A percentile compares a stretch with the other conserved stretches of the same genome.
phyloP scores from a whole-genome alignment of 1,140 invertebrate species.

The Camponotus floridanus region DNA sequence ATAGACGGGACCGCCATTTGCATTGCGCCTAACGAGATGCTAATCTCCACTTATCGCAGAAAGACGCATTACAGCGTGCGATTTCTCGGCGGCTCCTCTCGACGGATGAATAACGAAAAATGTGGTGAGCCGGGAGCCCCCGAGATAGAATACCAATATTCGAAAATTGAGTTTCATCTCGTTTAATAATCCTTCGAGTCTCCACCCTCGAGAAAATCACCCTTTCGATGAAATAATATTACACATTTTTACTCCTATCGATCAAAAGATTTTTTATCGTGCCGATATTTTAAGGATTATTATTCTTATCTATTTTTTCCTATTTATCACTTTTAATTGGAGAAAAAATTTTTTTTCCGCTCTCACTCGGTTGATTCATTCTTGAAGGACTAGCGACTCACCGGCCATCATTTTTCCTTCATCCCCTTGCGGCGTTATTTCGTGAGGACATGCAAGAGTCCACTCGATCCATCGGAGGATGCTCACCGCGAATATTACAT shows the following conservation, averaged over 20 bases:
- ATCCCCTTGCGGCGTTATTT: slow-evolving; percentile 9
- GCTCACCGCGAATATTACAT: slow-evolving; percentile 22
- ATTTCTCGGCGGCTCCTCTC: slow-evolving; percentile 41
- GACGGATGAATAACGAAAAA: slow-evolving; percentile 54
- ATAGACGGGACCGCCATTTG: neutral
- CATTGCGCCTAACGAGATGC: slow-evolving; percentile 31
- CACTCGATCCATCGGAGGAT: slow-evolving; percentile 18
- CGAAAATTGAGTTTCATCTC: slow-evolving; percentile 6
- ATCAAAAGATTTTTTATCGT: neutral
- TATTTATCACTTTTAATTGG: neutral
- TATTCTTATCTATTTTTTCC: neutral
- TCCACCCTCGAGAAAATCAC: neutral
- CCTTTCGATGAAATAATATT: slow-evolving; percentile 12
- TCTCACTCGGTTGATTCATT: neutral
- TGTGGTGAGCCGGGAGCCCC: slow-evolving; percentile 35
- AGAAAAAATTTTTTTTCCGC: too few relatives aligned
- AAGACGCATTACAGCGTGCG: slow-evolving; percentile 9
- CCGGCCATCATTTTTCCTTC: slow-evolving; percentile 32
- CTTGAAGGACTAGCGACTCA: slow-evolving; percentile 28
- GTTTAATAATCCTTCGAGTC: slow-evolving; percentile 1
- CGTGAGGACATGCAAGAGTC: neutral
- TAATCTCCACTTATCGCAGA: slow-evolving; percentile 7
- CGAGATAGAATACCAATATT: slow-evolving; percentile 16
- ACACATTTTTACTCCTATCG: neutral
- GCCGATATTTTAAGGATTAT: slow-evolving; percentile 7